Evolutionary conservation across 92 coral and sea anemone species (phyloP).

Genomic region (Zoanthus gigantus): DNA sequence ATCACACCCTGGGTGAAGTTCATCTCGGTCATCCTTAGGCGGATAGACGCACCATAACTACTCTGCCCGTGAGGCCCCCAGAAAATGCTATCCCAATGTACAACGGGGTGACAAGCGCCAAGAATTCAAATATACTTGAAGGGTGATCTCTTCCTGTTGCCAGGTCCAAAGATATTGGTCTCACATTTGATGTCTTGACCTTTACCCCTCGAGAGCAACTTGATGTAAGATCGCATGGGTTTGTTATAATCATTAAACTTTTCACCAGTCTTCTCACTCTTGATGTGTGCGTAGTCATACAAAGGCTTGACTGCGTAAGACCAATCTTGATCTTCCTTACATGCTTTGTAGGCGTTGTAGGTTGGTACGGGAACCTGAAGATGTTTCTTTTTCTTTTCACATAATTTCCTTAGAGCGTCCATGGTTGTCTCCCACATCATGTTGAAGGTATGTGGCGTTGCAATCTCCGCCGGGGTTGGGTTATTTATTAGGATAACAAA

Average conservation of each 20-base stretch:
- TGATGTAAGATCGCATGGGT: background rate
- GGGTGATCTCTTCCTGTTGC: too few species aligned
- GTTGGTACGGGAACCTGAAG: background rate
- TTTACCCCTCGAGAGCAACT: background rate
- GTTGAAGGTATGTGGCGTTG: background rate
- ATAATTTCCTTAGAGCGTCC: background rate
- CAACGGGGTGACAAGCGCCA: background rate
- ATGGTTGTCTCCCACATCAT: background rate
- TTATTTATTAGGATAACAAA: background rate
- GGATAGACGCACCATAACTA: slow-evolving; percentile 10
- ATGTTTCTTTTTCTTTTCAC: background rate
- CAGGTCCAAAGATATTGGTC: too few species aligned
- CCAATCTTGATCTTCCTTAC: background rate
- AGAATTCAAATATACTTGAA: background rate
- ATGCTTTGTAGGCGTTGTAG: background rate
- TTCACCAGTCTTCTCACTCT: background rate
- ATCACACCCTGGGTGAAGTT: background rate
- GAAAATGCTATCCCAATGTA: slow-evolving; percentile 10
- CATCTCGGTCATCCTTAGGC: background rate
- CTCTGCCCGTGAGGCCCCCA: slow-evolving; percentile 18
- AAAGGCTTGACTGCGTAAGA: background rate
- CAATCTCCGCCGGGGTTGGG: background rate
- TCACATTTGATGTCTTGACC: background rate
- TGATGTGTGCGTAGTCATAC: background rate
- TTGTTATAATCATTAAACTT: background rate